Base-by-base conservation (phyloP, 2,797 vertebrate species). In the Enteromius anoplus region DNA sequence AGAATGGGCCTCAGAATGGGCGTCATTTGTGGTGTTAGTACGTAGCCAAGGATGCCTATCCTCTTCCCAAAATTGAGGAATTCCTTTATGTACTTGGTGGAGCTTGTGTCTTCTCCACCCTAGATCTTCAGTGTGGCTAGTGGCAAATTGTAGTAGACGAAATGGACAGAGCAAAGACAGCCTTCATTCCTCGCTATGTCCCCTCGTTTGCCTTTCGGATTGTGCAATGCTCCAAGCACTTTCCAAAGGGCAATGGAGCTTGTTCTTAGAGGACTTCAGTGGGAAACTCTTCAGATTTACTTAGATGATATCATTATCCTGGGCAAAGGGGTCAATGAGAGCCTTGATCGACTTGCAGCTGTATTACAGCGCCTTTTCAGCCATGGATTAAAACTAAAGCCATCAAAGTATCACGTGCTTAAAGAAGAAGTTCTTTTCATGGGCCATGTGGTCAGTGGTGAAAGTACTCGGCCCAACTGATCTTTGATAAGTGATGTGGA, bases 261-360 rank as follows among this genome's bases (percentile, higher is more conserved):
- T 86, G 91, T 91, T 87, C 89, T 93, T 88, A 87, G 87, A 89
- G 92, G 87, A 84, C 82, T 89, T 89, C 91, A 88, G 81, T 83
- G 81, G 84, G 75, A 91, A 89, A 93, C 89, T 85, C 89, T 91
- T 88, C 91, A 88, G 0, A 88, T 92, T 89, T 91, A 92, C 90
- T 87, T 9, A 10, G 12, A 78, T 65, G 89, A 91, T 88, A 90
- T 92, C 83, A 92, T 92, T 89, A 90, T 91, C 89, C 90, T 91
- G 45, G 91, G 88, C 78, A 93, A 81, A 87, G 87, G 89, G 86
- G 90, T 93, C 87, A 91, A 93, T 84, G 26, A 81, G 5, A 78
- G 58, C 78, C 49, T 32, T 34, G 32, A 53, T 45, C 14, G 14
- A 6, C 58, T 82, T 15, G 19, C 42, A 23, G 34, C 11, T 12